Evolutionary conservation across 2,113 vertebrate genomes (phyloP), one percentile per base, ranked within the genome.

Genomic region (Vanacampus margaritifer): DNA sequence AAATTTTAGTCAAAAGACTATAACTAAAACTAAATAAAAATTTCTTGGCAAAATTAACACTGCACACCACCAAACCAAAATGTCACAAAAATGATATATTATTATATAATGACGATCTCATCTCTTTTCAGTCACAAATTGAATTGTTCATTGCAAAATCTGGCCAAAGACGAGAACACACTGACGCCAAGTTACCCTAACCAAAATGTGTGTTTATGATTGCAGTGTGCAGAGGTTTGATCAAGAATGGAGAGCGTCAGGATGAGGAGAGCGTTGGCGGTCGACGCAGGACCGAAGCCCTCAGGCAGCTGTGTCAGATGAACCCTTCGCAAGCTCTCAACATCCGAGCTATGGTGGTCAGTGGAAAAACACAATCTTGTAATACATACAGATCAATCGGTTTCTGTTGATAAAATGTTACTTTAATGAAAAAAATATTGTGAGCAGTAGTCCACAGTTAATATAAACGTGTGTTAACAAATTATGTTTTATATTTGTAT

Each of bases 341-440:
- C 88, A 95, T 99, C 70, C 91, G 97, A 71, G 96, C 97, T 66
- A 99, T 99, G 97, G 97, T 96, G 96, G 97, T 99, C 78, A 67
- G 65, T 67, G 37, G 36, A 0, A 19, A 35, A 32, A 17, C 26
- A 8, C 26, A 1, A 23, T n/a, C 6, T 23, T 62, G 36, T 19
- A 32, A 58, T 35, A 16, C 56, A 7, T 23, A 23, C 21, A 51
- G 48, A 51, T 51, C 21, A 51, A 23, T n/a, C 0, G 2, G 3
- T 51, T 51, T 7, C 21, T n/a, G 17, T 46, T 21, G 39, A 41
- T 10, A 12, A 46, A 46, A 16, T 0, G 5, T 19, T 17, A 14
- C 16, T 46, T 46, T 46, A 5, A 46, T 46, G 4, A 5, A n/a
- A n/a, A 46, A 46, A 46, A 21, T 7, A 46, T 46, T 1, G 17